Evolutionary conservation across 2,113 vertebrate genomes (phyloP), one percentile per base, ranked within the genome.

Genomic region (Thalassoma bifasciatum): DNA sequence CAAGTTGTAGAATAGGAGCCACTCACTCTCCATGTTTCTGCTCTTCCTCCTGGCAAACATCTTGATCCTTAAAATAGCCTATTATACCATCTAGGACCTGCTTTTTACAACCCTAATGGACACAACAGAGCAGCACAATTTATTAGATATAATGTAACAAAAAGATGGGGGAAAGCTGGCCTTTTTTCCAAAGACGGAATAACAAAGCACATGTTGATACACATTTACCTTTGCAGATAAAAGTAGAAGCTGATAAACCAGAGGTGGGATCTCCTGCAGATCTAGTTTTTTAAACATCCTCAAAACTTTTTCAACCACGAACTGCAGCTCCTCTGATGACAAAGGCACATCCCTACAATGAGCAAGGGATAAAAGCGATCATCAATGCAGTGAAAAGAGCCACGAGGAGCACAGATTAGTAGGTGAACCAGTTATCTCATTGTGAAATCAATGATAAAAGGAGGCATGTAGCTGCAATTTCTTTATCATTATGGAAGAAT

Each of bases 231-330:
- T 99, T 67, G 95, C 92, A 74, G 96, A 96, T 71, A 99, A 93
- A 62, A 99, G 92, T 51, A 99, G 93, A 64, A 99, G 93, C 81
- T 99, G 98, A 90, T 99, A 99, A 84, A 99, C 93, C 66, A 99
- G 83, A 12, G 98, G 97, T 1, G 98, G 98, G 34, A 98, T 95
- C 91, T 98, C 97, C 82, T 99, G 97, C 49, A 99, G 93, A 65
- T 96, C 96, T 86, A 99, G 82, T 81, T 95, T 96, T 60, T 88
- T 87, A 78, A 99, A 95, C 95, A 97, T 96, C 46, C 93, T 94
- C 75, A 98, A 69, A 14, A 97, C 86, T 89, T 99, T 99, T 73
- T 95, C 95, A 52, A 95, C 92, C 79, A 99, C 91, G 85, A 97
- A 96, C 65, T 95, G 95, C 73, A 98, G 88, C 79, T 99, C 98